A percentile compares a stretch with the other conserved stretches of the same genome.
Evolutionary conservation across 2,888 invertebrate genomes (phyloP).

Genomic region (Leptinotarsa tumamoca): DNA sequence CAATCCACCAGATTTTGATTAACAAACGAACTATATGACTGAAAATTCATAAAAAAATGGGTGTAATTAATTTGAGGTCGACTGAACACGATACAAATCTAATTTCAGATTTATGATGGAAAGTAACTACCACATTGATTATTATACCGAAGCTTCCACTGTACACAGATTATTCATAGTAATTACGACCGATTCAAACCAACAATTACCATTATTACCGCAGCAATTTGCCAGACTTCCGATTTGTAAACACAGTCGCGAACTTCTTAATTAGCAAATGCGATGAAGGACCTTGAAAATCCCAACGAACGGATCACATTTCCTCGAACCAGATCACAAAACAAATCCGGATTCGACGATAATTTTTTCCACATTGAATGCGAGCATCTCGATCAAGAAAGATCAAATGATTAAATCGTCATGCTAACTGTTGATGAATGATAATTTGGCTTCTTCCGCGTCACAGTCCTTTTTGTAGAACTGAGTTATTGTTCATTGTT

Average conservation of each 20-base stretch:
- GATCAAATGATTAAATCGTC: background rate
- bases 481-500: constrained; percentile 16
- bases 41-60: too few species aligned
- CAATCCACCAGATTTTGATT: too few species aligned
- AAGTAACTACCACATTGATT: background rate
- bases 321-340: constrained; percentile 3
- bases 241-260: constrained; percentile 14
- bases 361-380: background rate
- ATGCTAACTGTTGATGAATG: constrained; percentile 6
- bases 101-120: background rate
- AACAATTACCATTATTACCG: constrained; percentile 12
- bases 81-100: background rate
- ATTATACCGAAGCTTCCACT: background rate
- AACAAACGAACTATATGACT: too few species aligned
- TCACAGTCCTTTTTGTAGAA: background rate
- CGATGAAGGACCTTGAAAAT: constrained; percentile 13
- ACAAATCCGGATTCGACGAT: background rate
- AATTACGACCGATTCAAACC: constrained; percentile 1
- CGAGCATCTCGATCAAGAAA: background rate
- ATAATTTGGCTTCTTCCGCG: constrained; percentile 5
- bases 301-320: background rate
- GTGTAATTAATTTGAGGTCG: too few species aligned
- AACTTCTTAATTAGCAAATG: background rate
- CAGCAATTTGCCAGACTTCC: constrained; percentile 7
- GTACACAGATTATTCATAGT: background rate